Evolutionary conservation across 2,888 invertebrate species (phyloP).

Genomic region (Scaptomyza parva): DNA sequence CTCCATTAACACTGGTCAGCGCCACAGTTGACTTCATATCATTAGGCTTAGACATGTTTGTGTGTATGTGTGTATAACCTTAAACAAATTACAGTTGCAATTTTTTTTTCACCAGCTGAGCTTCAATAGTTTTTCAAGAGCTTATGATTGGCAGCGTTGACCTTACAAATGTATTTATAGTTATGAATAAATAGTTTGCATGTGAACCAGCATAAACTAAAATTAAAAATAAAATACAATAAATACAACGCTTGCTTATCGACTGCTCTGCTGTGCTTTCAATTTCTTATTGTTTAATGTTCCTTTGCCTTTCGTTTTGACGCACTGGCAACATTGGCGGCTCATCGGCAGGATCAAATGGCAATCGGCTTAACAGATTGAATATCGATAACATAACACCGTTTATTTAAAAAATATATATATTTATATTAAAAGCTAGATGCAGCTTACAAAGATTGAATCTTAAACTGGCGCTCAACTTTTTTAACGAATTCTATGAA

Average conservation of each 20-base stretch:
- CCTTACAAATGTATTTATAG: background rate
- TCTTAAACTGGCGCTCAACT: constrained; percentile 69
- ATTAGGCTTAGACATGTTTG: constrained; percentile 33
- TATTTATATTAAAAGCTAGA: constrained; percentile 15
- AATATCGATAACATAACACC: constrained; percentile 18
- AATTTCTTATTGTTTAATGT: constrained; percentile 13
- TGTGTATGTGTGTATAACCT: background rate
- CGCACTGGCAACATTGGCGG: constrained; percentile 34
- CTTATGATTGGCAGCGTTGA: background rate
- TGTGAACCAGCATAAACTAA: background rate
- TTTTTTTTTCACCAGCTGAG: constrained; percentile 5
- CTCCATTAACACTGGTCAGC: constrained; percentile 85
- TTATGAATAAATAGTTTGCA: background rate
- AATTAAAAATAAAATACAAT: background rate
- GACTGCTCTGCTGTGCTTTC: constrained; percentile 1
- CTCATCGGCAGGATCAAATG: constrained; percentile 25
- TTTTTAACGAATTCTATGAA: constrained; percentile 87
- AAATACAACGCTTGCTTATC: constrained; percentile 5
- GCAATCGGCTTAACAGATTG: background rate
- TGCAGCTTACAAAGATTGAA: constrained; percentile 58
- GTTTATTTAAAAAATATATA: background rate
- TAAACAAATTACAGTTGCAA: constrained; percentile 11
- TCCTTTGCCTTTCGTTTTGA: constrained; percentile 8
- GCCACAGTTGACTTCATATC: constrained; percentile 70
- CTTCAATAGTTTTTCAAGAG: constrained; percentile 4